phyloP scores from a whole-genome alignment of 1,140 invertebrate genomes.

The roundworm (Caenorhabditis elegans) region WBcel235 BX284606.5:4080001-4080500 shows the following conservation, averaged over 20 bases:
- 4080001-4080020: too few species aligned
- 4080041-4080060: too few species aligned
- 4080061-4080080: too few species aligned
- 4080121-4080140: too few species aligned
- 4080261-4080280: constrained; percentile 13
- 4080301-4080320: constrained; percentile 13
- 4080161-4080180: too few species aligned
- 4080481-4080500: constrained; percentile 27
- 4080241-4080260: background rate
- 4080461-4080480: constrained; percentile 23
- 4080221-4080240: background rate
- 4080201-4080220: constrained; percentile 3
- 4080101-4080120: too few species aligned
- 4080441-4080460: constrained; percentile 25
- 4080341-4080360: background rate
- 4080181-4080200: too few species aligned
- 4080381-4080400: constrained; percentile 1
- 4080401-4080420: background rate
- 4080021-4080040: too few species aligned
- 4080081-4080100: too few species aligned
- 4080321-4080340: constrained; percentile 10
- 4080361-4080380: background rate
- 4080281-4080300: constrained; percentile 22
- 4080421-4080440: background rate
- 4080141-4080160: too few species aligned